These are phyloP conservation scores for Temnothorax rugatulus DNA, from an alignment of 2,888 invertebrate genomes.

Conservation along the genomic window DNA sequence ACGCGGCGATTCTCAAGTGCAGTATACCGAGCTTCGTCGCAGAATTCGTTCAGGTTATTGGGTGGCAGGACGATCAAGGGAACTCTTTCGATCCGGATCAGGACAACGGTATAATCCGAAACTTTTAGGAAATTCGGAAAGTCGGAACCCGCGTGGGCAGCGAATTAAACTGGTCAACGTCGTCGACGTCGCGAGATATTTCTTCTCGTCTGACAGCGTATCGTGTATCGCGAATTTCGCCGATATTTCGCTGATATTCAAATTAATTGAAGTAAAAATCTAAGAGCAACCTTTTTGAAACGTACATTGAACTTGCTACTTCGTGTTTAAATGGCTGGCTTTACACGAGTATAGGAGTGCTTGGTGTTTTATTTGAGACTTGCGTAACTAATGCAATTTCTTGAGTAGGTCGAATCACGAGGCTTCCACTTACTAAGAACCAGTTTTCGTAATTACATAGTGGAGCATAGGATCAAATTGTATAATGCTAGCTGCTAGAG, in stretches of 20 bases:
- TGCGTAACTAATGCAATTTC: slow-evolving; percentile 20
- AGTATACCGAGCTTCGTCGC: slow-evolving; percentile 96
- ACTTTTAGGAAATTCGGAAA: slow-evolving; percentile 30
- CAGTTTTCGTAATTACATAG: slow-evolving; percentile 36
- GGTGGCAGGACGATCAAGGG: slow-evolving; percentile 89
- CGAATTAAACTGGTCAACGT: slow-evolving; percentile 69
- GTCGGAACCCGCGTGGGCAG: slow-evolving; percentile 58
- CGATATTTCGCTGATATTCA: background rate
- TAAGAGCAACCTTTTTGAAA: background rate
- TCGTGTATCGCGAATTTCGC: background rate
- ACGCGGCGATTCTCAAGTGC: slow-evolving; percentile 95
- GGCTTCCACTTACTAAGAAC: slow-evolving; percentile 27
- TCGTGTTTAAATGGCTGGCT: background rate
- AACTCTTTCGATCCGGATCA: slow-evolving; percentile 85
- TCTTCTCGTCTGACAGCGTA: background rate
- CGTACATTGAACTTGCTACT: background rate
- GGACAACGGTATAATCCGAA: slow-evolving; percentile 79
- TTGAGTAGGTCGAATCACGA: background rate
- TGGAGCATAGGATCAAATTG: slow-evolving; percentile 27
- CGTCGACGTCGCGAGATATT: slow-evolving; percentile 46
- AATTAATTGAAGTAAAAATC: background rate
- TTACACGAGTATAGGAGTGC: background rate
- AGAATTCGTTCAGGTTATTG: slow-evolving; percentile 96
- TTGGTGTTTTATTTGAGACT: background rate
- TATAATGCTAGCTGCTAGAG: slow-evolving; percentile 19